phyloP scores from a whole-genome alignment of 2,797 vertebrate species.

The Selene dorsalis region DNA sequence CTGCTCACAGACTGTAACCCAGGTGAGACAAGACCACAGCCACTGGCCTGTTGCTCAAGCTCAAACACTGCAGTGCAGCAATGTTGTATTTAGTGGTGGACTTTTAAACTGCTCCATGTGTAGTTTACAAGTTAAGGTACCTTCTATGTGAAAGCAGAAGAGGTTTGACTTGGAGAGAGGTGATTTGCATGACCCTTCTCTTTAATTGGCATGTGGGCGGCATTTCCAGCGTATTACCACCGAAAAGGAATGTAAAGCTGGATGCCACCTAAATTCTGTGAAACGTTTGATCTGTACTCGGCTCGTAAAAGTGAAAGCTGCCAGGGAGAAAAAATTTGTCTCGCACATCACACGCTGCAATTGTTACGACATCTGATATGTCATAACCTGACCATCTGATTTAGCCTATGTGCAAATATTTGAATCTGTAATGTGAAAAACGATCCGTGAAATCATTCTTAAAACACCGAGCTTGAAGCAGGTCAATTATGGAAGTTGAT shows the following conservation, averaged over 20 bases:
- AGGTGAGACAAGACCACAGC: constrained; percentile 79
- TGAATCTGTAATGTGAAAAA: background rate
- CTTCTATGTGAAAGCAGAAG: background rate
- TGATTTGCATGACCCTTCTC: background rate
- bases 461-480: no score
- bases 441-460: no score
- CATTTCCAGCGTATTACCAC: background rate
- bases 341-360: no score
- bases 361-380: background rate
- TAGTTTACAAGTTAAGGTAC: background rate
- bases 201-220: background rate
- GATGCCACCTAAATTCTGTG: background rate
- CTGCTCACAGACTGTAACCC: constrained; percentile 99
- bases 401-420: background rate
- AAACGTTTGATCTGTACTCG: background rate
- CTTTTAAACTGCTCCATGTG: background rate
- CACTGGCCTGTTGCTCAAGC: no score
- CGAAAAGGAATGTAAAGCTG: constrained; percentile 11
- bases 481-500: no score
- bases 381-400: background rate
- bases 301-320: constrained; percentile 9
- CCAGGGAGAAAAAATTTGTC: background rate
- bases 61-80: background rate
- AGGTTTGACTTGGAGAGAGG: background rate
- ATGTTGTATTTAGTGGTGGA: background rate